Conservation (phyloP, 2,113 vertebrate species). For the Colistium nudipinnis region DNA sequence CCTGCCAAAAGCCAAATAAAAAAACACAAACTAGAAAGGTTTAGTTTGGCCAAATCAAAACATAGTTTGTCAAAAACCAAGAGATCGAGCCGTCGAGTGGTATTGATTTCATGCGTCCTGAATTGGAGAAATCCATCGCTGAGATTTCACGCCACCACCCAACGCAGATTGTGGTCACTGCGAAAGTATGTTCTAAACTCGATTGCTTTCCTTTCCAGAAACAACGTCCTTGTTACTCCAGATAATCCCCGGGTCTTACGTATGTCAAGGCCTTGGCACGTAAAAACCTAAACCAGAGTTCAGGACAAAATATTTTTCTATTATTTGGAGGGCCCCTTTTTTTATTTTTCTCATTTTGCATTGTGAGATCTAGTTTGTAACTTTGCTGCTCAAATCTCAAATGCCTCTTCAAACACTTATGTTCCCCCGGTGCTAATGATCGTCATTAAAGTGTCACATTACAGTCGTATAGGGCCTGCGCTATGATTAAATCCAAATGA, state of each 20-base stretch:
- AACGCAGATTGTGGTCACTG: background rate
- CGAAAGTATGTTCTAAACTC: background rate
- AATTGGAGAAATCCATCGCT: background rate
- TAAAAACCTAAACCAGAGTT: background rate
- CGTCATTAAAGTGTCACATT: slow-evolving; percentile 57
- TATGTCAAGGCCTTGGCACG: background rate
- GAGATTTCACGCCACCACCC: background rate
- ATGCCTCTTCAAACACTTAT: slow-evolving; percentile 36
- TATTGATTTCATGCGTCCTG: background rate
- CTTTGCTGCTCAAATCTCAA: slow-evolving; percentile 16
- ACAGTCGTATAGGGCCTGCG: slow-evolving; percentile 28
- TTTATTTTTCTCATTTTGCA: slow-evolving; percentile 13
- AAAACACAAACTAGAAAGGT: background rate
- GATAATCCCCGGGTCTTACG: background rate
- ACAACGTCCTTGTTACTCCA: background rate
- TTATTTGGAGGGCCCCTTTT: background rate
- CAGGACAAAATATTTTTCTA: background rate
- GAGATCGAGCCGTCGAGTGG: background rate
- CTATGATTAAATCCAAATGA: slow-evolving; percentile 54
- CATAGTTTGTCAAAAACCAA: background rate
- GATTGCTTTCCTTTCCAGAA: background rate
- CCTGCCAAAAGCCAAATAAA: background rate
- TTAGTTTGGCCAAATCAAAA: background rate
- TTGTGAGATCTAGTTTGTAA: background rate
- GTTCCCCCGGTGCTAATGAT: slow-evolving; percentile 44